These are phyloP conservation scores for Alcis repandata DNA, from an alignment of 2,888 invertebrate genomes.

Conservation along the genomic window DNA sequence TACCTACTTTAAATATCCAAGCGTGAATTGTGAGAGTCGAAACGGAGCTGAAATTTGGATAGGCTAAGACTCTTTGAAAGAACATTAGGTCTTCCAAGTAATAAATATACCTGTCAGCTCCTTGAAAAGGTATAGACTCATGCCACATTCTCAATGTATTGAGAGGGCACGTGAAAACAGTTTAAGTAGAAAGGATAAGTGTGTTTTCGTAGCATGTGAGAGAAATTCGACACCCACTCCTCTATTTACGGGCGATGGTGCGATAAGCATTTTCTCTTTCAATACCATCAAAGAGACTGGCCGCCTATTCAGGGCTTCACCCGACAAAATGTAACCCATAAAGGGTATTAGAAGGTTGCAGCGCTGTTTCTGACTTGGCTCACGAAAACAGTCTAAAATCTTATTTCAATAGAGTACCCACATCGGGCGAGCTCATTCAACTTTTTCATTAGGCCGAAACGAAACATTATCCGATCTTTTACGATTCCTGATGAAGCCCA, in stretches of 20 bases:
- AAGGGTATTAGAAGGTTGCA: constrained; percentile 76
- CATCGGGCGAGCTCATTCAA: constrained; percentile 53
- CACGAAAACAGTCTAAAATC: constrained; percentile 64
- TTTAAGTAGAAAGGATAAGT: constrained; percentile 82
- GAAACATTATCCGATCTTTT: constrained; percentile 73
- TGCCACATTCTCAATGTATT: constrained; percentile 73
- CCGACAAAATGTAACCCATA: constrained; percentile 78
- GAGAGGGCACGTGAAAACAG: constrained; percentile 77
- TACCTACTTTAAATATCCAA: constrained; percentile 18
- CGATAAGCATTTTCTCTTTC: constrained; percentile 85
- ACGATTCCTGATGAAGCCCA: constrained; percentile 74
- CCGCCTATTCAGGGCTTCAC: constrained; percentile 76
- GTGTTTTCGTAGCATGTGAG: constrained; percentile 81
- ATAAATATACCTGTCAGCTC: constrained; percentile 60
- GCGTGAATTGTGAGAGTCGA: constrained; percentile 9
- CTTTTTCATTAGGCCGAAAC: constrained; percentile 64
- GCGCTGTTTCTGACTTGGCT: constrained; percentile 65
- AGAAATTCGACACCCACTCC: constrained; percentile 81
- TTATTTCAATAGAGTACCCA: constrained; percentile 59
- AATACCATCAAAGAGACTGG: constrained; percentile 83
- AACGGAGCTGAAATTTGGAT: constrained; percentile 14
- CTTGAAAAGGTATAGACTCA: constrained; percentile 69
- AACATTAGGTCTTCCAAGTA: constrained; percentile 42
- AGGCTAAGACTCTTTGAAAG: constrained; percentile 16
- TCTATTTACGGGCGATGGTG: constrained; percentile 82